Evolutionary conservation across 2,888 invertebrate species (phyloP).

Genomic region (Cinara cedri): DNA sequence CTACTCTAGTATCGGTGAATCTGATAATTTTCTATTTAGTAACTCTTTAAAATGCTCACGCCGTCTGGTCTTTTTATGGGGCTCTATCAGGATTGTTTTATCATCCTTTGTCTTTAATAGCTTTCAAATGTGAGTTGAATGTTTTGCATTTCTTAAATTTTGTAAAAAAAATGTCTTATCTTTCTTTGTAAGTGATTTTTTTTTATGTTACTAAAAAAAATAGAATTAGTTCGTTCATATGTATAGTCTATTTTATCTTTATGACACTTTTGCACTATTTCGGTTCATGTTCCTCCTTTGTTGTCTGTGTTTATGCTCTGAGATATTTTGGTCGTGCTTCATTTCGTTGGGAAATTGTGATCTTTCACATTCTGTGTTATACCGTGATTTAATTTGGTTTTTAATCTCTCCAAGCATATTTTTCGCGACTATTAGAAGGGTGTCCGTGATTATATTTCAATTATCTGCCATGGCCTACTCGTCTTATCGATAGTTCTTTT

Average conservation of each 20-base stretch:
- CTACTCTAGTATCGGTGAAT: conserved; percentile 11
- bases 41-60: conserved; percentile 42
- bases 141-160: conserved; percentile 14
- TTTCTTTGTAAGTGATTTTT: conserved; percentile 20
- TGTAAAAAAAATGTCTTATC: background rate
- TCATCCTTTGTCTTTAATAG: conserved; percentile 13
- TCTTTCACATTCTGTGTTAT: background rate
- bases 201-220: background rate
- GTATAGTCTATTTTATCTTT: conserved; percentile 10
- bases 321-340: conserved; percentile 9
- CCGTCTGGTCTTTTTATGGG: conserved; percentile 21
- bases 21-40: conserved; percentile 41
- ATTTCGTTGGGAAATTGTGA: background rate
- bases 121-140: conserved; percentile 9
- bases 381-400: conserved; percentile 24
- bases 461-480: background rate
- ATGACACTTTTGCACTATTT: conserved; percentile 13
- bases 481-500: conserved; percentile 7
- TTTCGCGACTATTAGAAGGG: conserved; percentile 17
- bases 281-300: conserved; percentile 12
- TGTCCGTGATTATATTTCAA: conserved; percentile 4
- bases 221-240: background rate
- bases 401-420: conserved; percentile 23
- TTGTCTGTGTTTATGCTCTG: background rate
- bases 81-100: conserved; percentile 17